These are phyloP conservation scores for Styela plicata DNA, from an alignment of 23 tunicate species.

Conservation along the genomic window DNA sequence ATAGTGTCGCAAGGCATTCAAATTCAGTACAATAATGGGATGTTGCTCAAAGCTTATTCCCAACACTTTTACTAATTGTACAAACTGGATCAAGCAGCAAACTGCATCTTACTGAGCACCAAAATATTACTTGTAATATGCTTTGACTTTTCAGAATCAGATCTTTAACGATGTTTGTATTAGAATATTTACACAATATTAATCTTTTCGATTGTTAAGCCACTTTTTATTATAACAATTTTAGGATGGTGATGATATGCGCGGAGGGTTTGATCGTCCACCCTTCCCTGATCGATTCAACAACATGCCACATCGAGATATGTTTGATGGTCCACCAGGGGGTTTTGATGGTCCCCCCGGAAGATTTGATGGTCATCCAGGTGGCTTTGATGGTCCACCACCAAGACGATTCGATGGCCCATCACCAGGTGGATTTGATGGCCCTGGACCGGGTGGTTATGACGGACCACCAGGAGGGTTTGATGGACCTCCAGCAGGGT, in stretches of 20 bases:
- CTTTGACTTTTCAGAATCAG: too few species aligned
- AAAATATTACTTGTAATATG: too few species aligned
- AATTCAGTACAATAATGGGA: too few species aligned
- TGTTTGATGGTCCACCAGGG: conserved; percentile 7
- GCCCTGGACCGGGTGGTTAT: conserved; percentile 13
- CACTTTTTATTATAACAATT: too few species aligned
- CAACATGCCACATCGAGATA: conserved; percentile 21
- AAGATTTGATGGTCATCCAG: conserved; percentile 5
- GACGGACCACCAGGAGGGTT: conserved; percentile 25
- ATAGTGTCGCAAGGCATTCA: too few species aligned
- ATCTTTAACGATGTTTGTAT: too few species aligned
- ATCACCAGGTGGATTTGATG: conserved; percentile 20
- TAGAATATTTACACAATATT: too few species aligned
- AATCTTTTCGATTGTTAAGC: too few species aligned
- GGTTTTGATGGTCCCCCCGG: conserved; percentile 14
- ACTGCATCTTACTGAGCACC: too few species aligned
- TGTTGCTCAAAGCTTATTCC: too few species aligned
- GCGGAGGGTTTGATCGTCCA: background rate
- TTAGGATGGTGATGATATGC: background rate
- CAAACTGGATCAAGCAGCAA: too few species aligned
- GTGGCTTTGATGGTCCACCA: conserved; percentile 13
- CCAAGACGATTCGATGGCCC: background rate
- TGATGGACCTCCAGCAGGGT: conserved; percentile 26
- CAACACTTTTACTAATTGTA: too few species aligned
- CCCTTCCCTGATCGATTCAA: conserved; percentile 7